phyloP scores from a whole-genome alignment of 2,797 vertebrate species.

The Argentina silus region DNA sequence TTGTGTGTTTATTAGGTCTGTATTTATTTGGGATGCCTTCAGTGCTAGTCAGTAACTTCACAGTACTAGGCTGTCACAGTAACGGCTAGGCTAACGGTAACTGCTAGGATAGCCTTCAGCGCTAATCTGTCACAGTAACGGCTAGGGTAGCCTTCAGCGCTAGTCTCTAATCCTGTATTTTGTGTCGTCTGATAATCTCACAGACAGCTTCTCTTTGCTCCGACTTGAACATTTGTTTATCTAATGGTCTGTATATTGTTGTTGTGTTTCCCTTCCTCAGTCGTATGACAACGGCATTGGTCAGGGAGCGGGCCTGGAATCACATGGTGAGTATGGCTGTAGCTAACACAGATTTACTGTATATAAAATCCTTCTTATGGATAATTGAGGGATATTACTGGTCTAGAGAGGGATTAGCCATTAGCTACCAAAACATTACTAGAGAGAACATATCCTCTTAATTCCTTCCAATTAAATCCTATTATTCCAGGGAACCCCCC shows the following conservation, averaged over 20 bases:
- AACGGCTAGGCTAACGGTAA: no score
- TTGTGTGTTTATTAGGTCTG: not conserved
- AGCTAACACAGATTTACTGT: no score
- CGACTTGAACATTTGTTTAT: not conserved
- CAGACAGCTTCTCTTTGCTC: no score
- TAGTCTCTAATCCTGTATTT: no score
- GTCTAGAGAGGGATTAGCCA: not conserved
- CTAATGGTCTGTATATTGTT: not conserved
- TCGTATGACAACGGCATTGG: constrained; percentile 96
- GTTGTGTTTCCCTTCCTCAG: constrained; percentile 66
- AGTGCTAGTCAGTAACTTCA: no score
- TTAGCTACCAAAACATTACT: constrained; percentile 23
- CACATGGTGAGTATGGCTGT: constrained; percentile 87
- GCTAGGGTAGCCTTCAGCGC: no score
- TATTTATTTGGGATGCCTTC: no score
- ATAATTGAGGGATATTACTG: not conserved
- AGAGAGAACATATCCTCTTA: constrained; percentile 15
- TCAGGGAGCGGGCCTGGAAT: constrained; percentile 94
- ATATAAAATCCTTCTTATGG: no score
- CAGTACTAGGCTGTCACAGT: no score
- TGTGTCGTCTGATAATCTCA: no score
- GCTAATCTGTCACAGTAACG: no score
- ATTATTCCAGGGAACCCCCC: not conserved
- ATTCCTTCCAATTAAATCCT: constrained; percentile 28
- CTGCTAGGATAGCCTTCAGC: no score